Base-by-base conservation (phyloP, 2,113 vertebrate genomes). In the Ictalurus punctatus region DNA sequence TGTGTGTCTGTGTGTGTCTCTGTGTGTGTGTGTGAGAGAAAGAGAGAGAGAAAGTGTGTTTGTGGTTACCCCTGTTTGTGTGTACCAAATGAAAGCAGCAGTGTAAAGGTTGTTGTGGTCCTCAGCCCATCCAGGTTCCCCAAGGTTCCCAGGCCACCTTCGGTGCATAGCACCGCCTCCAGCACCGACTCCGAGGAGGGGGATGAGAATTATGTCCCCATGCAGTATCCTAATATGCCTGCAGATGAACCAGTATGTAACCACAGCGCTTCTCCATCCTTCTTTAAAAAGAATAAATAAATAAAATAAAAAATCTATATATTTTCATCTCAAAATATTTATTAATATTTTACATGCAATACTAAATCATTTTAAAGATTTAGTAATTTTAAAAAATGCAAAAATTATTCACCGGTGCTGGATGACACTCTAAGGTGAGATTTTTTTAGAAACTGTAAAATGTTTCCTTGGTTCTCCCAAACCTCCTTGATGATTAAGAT, bases 101-200 rank as follows among this genome's bases (percentile, higher is more conserved):
- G 88, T 91, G 88, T 89, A 89, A 92, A 90, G 52, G 27, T 89
- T 91, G 93, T 94, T 94, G 92, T 97, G 95, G 93, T 96, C 92
- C 95, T 96, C 94, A 99, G 98, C 94, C 95, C 96, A 94, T 97
- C 98, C 94, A 99, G 98, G 97, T 99, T 97, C 92, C 97, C 97
- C 92, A 92, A 97, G 94, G 97, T 97, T 91, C 92, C 97, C 90
- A 97, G 98, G 94, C 98, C 98, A 12, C 95, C 97, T 88, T 99
- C 98, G 88, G 97, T 98, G 96, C 98, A 99, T 93, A 99, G 98
- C 95, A 98, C 97, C 91, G 97, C 97, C 89, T 99, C 98, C 94
- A 99, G 98, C 96, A 98, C 98, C 92, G 98, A 99, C 95, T 99
- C 98, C 0, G 98, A 98, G 8, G 98, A 99, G 93, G 97, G 96